phyloP scores from a whole-genome alignment of 2,113 vertebrate genomes.

The Nematolebias whitei region DNA sequence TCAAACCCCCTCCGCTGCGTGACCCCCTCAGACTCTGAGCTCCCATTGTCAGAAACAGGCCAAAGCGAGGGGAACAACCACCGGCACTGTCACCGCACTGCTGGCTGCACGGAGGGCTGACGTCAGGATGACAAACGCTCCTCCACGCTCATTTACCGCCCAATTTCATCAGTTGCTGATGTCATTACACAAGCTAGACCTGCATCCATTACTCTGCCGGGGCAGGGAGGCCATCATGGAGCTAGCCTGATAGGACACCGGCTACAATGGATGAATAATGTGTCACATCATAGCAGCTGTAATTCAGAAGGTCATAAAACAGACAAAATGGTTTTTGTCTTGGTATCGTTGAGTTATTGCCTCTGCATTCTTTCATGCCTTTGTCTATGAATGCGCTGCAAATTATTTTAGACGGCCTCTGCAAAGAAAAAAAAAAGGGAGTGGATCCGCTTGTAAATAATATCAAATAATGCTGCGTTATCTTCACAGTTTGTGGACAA shows the following conservation, averaged over 20 bases:
- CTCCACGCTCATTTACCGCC: slow-evolving; percentile 57
- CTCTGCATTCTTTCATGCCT: slow-evolving; percentile 15
- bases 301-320: slow-evolving; percentile 64
- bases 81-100: slow-evolving; percentile 43
- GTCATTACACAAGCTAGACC: slow-evolving; percentile 57
- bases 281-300: slow-evolving; percentile 42
- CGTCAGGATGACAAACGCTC: slow-evolving; percentile 65
- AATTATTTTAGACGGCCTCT: slow-evolving; percentile 16
- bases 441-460: slow-evolving; percentile 3
- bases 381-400: slow-evolving; percentile 24
- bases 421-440: no score
- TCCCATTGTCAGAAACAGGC: slow-evolving; percentile 62
- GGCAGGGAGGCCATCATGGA: slow-evolving; percentile 50
- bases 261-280: slow-evolving; percentile 59
- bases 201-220: slow-evolving; percentile 59
- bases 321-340: slow-evolving; percentile 60
- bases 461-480: slow-evolving; percentile 1
- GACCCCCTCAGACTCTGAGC: slow-evolving; percentile 53
- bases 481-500: slow-evolving; percentile 4
- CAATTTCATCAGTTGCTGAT: slow-evolving; percentile 63
- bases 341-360: slow-evolving; percentile 35
- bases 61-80: slow-evolving; percentile 56
- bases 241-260: slow-evolving; percentile 48
- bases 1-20: slow-evolving; percentile 22
- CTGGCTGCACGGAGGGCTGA: slow-evolving; percentile 54